Percentiles rank a stretch among this genome's conserved stretches.
Conservation (phyloP, 2,113 vertebrate species). For the Pampusana beccarii region DNA sequence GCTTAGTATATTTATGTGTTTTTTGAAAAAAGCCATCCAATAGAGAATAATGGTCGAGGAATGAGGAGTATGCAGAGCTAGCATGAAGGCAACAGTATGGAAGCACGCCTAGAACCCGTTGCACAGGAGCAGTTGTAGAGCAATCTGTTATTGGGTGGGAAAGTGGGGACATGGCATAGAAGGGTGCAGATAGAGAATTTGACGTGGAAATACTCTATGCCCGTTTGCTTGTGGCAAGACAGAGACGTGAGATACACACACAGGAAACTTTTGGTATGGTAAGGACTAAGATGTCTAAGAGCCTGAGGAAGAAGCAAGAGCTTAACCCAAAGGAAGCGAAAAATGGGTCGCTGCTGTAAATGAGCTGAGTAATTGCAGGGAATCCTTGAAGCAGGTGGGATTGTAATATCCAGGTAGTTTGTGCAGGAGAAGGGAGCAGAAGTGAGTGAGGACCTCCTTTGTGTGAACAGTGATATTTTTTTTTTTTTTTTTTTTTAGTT, state of each 20-base stretch:
- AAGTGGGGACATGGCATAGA: not conserved
- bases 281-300: not conserved
- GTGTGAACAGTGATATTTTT: not conserved
- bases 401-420: not conserved
- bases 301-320: not conserved
- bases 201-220: not conserved
- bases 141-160: not conserved
- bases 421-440: not conserved
- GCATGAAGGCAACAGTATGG: not conserved
- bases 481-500: no score
- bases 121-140: not conserved
- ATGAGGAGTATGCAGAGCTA: not conserved
- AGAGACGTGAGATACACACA: not conserved
- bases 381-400: not conserved
- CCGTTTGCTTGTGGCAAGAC: not conserved
- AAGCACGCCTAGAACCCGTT: not conserved
- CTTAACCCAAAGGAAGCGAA: not conserved
- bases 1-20: not conserved
- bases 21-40: rapidly evolving
- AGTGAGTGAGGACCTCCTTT: not conserved
- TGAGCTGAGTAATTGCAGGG: not conserved
- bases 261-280: not conserved
- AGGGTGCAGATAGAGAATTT: not conserved
- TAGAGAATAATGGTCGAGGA: not conserved
- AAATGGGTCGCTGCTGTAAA: not conserved